A percentile compares a stretch with the other conserved stretches of the same genome.
Evolutionary conservation across 2,797 vertebrate genomes (phyloP).

Genomic region (Sarcophilus harrisii): DNA sequence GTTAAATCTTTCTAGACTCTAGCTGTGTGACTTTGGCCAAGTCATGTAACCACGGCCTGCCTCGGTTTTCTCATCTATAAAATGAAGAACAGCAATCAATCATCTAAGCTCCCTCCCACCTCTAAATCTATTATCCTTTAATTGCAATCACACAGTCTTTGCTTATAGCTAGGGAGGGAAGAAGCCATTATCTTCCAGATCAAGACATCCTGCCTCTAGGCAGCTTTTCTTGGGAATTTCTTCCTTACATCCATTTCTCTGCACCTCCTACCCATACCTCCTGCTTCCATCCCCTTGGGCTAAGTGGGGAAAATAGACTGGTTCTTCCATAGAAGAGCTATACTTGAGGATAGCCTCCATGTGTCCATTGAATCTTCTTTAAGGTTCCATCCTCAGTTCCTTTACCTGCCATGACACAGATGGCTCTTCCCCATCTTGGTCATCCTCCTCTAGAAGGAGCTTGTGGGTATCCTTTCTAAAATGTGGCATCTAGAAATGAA

Average conservation of each 20-base stretch:
- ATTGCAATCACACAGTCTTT: not conserved
- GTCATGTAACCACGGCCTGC: not conserved
- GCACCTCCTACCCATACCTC: not conserved
- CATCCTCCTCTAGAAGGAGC: not conserved
- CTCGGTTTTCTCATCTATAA: not conserved
- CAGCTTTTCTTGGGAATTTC: not conserved
- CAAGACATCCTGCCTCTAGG: not conserved
- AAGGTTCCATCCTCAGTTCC: not conserved
- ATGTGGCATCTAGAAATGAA: not conserved
- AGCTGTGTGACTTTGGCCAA: not conserved
- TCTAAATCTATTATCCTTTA: not conserved
- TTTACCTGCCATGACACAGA: not conserved
- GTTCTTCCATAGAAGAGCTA: not conserved
- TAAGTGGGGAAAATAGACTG: not conserved
- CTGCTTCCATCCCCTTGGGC: not conserved
- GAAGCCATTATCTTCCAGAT: not conserved
- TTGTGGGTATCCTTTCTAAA: not conserved
- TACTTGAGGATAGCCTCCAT: not conserved
- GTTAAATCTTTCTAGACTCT: not conserved
- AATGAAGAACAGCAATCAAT: not conserved
- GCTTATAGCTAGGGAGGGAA: not conserved
- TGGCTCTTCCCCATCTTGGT: not conserved
- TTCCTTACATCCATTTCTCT: not conserved
- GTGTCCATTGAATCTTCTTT: not conserved
- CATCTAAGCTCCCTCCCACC: not conserved